phyloP scores from a whole-genome alignment of 2,888 invertebrate species.

The Epirrita christyi region DNA sequence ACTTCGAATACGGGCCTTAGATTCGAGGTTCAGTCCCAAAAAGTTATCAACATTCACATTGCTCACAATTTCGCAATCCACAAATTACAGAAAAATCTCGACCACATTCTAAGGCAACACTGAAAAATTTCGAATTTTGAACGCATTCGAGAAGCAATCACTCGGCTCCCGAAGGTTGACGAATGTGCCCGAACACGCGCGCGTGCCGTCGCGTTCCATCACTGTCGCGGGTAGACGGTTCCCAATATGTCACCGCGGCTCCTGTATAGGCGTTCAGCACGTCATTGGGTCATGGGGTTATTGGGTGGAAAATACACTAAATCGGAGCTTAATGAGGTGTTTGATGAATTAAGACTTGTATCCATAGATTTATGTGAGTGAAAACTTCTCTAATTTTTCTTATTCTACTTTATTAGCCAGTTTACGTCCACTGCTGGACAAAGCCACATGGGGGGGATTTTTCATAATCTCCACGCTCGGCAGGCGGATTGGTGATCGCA shows the following conservation, averaged over 20 bases:
- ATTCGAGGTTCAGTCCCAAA: neutral
- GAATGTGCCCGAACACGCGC: constrained; percentile 35
- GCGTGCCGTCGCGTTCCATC: constrained; percentile 55
- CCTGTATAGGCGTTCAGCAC: constrained; percentile 47
- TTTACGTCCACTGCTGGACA: too few species aligned
- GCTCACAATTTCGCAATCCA: neutral
- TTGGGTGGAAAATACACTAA: constrained; percentile 38
- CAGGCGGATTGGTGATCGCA: too few species aligned
- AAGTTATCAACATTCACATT: neutral
- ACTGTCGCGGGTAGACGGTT: constrained; percentile 55
- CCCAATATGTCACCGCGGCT: constrained; percentile 50
- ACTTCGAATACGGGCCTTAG: too few species aligned
- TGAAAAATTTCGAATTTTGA: constrained; percentile 34
- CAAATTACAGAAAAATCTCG: neutral
- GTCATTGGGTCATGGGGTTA: constrained; percentile 47
- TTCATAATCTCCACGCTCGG: too few species aligned
- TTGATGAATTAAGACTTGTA: constrained; percentile 1
- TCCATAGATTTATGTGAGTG: neutral
- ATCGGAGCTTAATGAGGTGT: constrained; percentile 23
- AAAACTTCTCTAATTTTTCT: too few species aligned
- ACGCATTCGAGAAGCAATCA: constrained; percentile 27
- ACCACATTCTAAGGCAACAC: constrained; percentile 10
- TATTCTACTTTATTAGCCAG: too few species aligned
- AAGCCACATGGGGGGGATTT: too few species aligned
- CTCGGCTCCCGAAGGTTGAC: constrained; percentile 26